These are phyloP conservation scores for Cliona cf. orientalis DNA, from an alignment of 37 sponge, comb jelly and placozoan species.

Conservation along the genomic window DNA sequence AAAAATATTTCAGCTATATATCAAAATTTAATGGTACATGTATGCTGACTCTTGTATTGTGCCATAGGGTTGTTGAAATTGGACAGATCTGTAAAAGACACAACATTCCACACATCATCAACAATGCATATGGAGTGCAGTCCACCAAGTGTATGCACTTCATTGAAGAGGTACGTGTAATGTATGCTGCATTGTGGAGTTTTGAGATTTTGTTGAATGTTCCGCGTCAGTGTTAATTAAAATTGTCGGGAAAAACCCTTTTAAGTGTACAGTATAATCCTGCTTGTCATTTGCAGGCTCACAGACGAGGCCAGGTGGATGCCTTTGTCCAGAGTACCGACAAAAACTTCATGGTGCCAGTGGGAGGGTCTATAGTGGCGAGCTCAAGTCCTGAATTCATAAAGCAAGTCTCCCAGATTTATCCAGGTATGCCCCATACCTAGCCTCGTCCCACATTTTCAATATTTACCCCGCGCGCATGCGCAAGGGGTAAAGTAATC, in stretches of 20 bases:
- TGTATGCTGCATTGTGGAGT: background rate
- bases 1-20: too few species aligned
- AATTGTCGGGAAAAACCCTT: background rate
- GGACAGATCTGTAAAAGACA: constrained; percentile 70
- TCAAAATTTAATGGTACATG: background rate
- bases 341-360: constrained; percentile 98
- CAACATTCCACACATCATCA: constrained; percentile 87
- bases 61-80: constrained; percentile 75
- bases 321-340: constrained; percentile 97
- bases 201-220: too few species aligned
- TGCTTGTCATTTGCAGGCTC: constrained; percentile 41
- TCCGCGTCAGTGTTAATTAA: too few species aligned
- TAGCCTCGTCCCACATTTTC: background rate
- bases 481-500: background rate
- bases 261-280: background rate
- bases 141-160: constrained; percentile 87
- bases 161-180: constrained; percentile 75
- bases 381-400: constrained; percentile 73
- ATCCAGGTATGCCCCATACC: constrained; percentile 79
- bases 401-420: constrained; percentile 70
- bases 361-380: constrained; percentile 94
- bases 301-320: constrained; percentile 85
- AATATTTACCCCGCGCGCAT: background rate
- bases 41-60: background rate
- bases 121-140: constrained; percentile 99